Base-by-base conservation (phyloP, 2,888 invertebrate species). In the Acanthosoma haemorrhoidale region DNA sequence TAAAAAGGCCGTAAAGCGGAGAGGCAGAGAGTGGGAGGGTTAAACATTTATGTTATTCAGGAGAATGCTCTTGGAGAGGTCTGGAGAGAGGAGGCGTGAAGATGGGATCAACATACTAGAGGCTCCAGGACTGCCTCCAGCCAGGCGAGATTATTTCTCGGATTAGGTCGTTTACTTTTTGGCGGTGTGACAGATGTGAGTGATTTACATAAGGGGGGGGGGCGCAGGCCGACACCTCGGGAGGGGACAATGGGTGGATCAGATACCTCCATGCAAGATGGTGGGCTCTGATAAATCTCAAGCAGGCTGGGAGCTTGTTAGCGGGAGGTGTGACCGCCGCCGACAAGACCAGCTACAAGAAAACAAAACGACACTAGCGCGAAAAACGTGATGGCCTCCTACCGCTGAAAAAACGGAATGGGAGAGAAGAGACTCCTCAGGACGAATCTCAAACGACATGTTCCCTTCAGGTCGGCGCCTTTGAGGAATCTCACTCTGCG, bases 101-200 rank as follows among this genome's bases (percentile, higher is more conserved):
- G 51, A 51, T 51, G 13, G 51, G 51, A 51, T 51, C 51, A 51
- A 51, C 25, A 51, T 51, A 51, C 51, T 25, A 51, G 51, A 25
- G 51, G 25, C 51, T n/a, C 4, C 18, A 11, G 6, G 51, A 51
- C 25, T n/a, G n/a, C n/a, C n/a, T 2, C 18, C 18, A 11, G 41
- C 0, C 51, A 13, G 51, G 6, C 25, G 25, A 51, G 51, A 51
- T 51, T 51, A 51, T 51, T 25, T 25, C 51, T n/a, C n/a, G 51
- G 51, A 51, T 51, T 51, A 25, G 51, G 51, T 51, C 51, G 51
- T 51, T 51, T 51, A 51, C 51, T 51, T 51, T 51, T 51, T 51
- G 5, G 51, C 29, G 25, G 29, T 51, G 51, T 25, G 51, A 25
- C 9, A 25, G 51, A n/a, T n/a, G n/a, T n/a, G n/a, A 25, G 51